Base-by-base conservation (phyloP, 2,113 vertebrate species). In the Pseudorectes ferrugineus region DNA sequence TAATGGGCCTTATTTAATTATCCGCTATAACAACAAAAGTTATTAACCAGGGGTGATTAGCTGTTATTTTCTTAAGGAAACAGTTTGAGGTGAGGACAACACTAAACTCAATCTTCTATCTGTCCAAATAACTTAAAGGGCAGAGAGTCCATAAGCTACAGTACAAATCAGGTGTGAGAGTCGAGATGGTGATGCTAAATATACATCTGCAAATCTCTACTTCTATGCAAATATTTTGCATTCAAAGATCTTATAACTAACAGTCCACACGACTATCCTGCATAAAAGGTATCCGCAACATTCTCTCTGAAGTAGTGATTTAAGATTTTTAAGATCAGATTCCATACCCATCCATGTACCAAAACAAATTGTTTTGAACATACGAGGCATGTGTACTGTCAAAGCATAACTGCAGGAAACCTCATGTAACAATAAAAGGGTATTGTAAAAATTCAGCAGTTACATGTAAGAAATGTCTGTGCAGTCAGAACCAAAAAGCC, bases 331-430 rank as follows among this genome's bases (percentile, higher is more conserved):
- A 82, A 42, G 21, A 71, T 29, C 14, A 73, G 26, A 70, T 58
- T 49, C 73, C 35, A 3, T 10, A 63, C 11, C 7, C 1, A 3
- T 38, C 12, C 16, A 48, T 1, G 0, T 42, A 72, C 3, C 31
- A 72, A 79, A 85, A 65, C 19, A n/a, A 23, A 6, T 19, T 28
- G 31, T 78, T 88, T 58, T 8, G 6, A 81, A 82, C 21, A 40
- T 12, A 38, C 12, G 73, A 61, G n/a, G 42, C 45, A 73, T 0
- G 0, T 5, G 15, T 33, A 40, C 6, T 33, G 12, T 25, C 72
- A 73, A 90, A 40, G 19, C 14, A 0, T 7, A 89, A 65, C 14
- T 36, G 23, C 24, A 74, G 66, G 40, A 85, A 90, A 51, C 25
- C 4, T 28, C 36, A 10, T 10, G 16, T 61, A 88, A 54, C 10